Percentiles rank a stretch among this genome's conserved stretches.
phyloP scores from a whole-genome alignment of 2,888 invertebrate genomes.

The Drosophila hamatofila region DNA sequence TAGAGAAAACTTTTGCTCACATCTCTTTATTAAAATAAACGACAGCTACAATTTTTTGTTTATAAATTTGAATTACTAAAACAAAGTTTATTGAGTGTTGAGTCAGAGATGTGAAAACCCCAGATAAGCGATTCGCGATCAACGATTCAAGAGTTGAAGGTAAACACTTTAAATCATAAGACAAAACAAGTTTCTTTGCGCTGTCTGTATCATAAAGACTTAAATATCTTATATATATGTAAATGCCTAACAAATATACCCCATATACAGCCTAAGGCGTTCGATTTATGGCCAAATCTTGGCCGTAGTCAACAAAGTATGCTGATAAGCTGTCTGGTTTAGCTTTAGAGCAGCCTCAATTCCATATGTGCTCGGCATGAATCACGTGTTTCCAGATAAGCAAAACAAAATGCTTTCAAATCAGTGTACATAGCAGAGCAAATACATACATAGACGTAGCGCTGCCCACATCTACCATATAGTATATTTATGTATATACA shows the following conservation, averaged over 20 bases:
- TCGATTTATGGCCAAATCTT: background rate
- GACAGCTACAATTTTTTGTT: background rate
- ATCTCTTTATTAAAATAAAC: background rate
- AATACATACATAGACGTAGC: background rate
- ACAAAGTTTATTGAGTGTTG: background rate
- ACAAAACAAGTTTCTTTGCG: background rate
- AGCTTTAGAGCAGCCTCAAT: background rate
- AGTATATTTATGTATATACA: background rate
- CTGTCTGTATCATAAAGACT: background rate
- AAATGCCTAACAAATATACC: background rate
- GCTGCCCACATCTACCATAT: background rate
- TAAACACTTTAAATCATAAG: background rate
- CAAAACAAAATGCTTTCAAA: slow-evolving; percentile 18
- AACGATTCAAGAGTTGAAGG: background rate
- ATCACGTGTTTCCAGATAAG: slow-evolving; percentile 41
- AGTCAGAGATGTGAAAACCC: background rate
- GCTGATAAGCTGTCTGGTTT: slow-evolving; percentile 27
- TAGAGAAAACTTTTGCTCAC: background rate
- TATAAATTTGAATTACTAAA: background rate
- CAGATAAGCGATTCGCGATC: background rate
- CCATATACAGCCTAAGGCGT: background rate
- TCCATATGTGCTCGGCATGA: slow-evolving; percentile 12
- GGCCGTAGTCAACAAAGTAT: background rate
- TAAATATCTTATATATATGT: background rate
- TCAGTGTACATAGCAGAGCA: slow-evolving; percentile 1